These are phyloP conservation scores for Geococcyx californianus DNA, from an alignment of 2,113 vertebrate genomes.

Conservation along the genomic window DNA sequence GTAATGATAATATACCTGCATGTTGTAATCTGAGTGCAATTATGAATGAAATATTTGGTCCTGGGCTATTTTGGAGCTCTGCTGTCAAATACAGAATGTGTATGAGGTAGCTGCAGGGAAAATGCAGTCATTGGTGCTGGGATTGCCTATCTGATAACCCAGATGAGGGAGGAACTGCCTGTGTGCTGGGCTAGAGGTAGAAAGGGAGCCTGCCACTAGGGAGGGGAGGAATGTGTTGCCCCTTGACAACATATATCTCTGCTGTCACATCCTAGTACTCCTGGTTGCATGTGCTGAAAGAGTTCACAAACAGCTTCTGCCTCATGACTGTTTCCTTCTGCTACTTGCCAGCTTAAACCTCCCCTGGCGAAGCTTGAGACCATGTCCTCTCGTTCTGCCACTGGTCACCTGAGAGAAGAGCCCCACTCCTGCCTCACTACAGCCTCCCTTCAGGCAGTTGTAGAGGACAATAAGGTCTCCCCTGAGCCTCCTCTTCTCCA, in stretches of 20 bases:
- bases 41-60: constrained; percentile 10
- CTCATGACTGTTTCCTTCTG: not conserved
- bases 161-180: not conserved
- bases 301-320: not conserved
- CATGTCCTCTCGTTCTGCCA: too few relatives aligned
- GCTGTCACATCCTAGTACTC: not conserved
- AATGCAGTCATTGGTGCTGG: fast-evolving
- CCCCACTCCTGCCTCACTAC: too few relatives aligned
- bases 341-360: not conserved
- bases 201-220: not conserved
- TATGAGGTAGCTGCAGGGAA: not conserved
- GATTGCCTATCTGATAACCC: not conserved
- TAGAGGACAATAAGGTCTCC: too few relatives aligned
- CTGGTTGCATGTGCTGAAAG: not conserved
- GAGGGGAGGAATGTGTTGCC: fast-evolving
- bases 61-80: not conserved
- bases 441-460: too few relatives aligned
- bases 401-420: too few relatives aligned
- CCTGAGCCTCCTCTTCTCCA: too few relatives aligned
- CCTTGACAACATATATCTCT: fast-evolving
- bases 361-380: too few relatives aligned
- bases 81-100: not conserved
- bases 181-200: fast-evolving
- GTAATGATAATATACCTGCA: not conserved
- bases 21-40: not conserved